Percentiles rank a stretch among this genome's conserved stretches.
Evolutionary conservation across 2,113 vertebrate species (phyloP).

Genomic region (Oreochromis aureus): DNA sequence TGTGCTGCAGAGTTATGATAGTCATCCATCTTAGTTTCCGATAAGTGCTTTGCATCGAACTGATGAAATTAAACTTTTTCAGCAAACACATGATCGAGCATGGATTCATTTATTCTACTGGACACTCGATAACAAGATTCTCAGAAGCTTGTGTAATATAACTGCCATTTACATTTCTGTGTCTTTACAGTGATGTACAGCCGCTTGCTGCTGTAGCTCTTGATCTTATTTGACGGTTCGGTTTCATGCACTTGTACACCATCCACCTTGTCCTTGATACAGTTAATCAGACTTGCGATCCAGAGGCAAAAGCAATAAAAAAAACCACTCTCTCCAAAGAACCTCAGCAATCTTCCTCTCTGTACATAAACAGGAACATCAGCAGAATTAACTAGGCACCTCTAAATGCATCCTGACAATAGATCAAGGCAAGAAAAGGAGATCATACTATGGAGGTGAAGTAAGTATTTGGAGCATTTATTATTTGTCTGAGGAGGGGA

Average conservation of each 20-base stretch:
- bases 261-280: constrained; percentile 6
- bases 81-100: not conserved
- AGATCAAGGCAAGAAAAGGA: not conserved
- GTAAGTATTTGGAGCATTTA: constrained; percentile 51
- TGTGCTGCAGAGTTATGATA: constrained; percentile 41
- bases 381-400: not conserved
- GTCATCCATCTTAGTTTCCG: constrained; percentile 32
- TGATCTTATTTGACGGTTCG: not conserved
- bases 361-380: not conserved
- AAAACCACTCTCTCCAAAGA: not conserved
- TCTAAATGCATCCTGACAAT: not conserved
- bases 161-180: not conserved
- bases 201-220: not conserved
- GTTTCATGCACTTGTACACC: not conserved
- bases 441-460: not conserved
- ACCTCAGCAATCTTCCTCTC: not conserved
- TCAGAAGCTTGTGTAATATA: not conserved
- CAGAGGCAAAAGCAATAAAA: not conserved
- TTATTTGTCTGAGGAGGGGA: constrained; percentile 46
- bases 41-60: constrained; percentile 28
- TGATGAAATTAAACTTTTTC: constrained; percentile 38
- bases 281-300: constrained; percentile 2
- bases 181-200: not conserved
- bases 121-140: constrained; percentile 6
- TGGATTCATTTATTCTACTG: constrained; percentile 21